Conservation (phyloP, 1,140 invertebrate genomes). For the Drosophila elegans region DNA sequence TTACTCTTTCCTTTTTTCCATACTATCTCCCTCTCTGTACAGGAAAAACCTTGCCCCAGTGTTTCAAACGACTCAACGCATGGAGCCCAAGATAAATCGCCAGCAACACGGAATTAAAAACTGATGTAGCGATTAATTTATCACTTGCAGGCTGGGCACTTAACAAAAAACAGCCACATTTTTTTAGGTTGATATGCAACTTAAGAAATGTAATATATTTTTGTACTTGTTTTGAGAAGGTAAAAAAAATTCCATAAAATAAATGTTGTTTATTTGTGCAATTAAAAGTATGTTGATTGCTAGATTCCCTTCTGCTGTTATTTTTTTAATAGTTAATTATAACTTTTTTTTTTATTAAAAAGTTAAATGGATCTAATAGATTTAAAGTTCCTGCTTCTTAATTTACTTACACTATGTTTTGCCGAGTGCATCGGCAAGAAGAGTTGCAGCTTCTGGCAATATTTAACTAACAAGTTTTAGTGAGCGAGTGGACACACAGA, state of each 20-base stretch:
- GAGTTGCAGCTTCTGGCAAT: slow-evolving; percentile 65
- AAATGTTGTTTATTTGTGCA: too few relatives aligned
- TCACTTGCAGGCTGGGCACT: slow-evolving; percentile 65
- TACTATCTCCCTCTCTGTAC: not conserved
- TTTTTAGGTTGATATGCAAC: too few relatives aligned
- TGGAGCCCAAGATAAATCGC: slow-evolving; percentile 75
- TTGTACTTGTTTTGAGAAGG: too few relatives aligned
- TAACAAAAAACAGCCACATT: not conserved
- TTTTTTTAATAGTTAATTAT: too few relatives aligned
- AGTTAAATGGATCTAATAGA: too few relatives aligned
- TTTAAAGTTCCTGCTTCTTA: too few relatives aligned
- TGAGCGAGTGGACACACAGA: slow-evolving; percentile 13
- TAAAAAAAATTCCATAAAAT: too few relatives aligned
- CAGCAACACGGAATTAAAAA: slow-evolving; percentile 84
- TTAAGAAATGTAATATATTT: too few relatives aligned
- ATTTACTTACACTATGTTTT: not conserved
- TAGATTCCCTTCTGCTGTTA: too few relatives aligned
- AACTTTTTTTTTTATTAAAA: too few relatives aligned
- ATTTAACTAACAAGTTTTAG: slow-evolving; percentile 79
- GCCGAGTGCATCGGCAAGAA: slow-evolving; percentile 22
- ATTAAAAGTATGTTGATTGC: too few relatives aligned
- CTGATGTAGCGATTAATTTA: slow-evolving; percentile 85
- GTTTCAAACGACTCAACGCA: slow-evolving; percentile 63
- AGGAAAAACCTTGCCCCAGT: slow-evolving; percentile 31
- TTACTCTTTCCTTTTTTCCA: not conserved